phyloP scores from a whole-genome alignment of 2,113 vertebrate species.

The Caloenas nicobarica region DNA sequence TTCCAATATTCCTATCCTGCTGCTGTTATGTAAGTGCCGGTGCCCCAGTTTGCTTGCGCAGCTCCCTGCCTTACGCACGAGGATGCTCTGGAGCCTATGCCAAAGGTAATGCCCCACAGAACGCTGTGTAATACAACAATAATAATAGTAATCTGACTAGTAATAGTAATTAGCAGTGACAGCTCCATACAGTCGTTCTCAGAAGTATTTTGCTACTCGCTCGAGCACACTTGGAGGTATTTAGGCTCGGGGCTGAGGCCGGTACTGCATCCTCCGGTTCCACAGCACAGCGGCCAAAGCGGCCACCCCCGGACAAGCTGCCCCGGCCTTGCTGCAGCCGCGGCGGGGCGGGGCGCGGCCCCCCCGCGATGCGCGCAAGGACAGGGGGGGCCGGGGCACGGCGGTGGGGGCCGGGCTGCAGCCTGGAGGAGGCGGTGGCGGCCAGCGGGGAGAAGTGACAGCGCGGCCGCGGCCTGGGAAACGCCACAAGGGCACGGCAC shows the following conservation, averaged over 20 bases:
- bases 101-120: neutral
- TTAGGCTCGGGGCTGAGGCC: neutral
- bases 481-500: neutral
- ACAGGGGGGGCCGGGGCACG: neutral
- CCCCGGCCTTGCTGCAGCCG: neutral
- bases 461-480: neutral
- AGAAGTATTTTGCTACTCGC: neutral
- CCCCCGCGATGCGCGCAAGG: neutral
- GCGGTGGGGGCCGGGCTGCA: neutral
- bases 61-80: neutral
- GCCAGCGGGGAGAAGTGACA: neutral
- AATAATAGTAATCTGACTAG: neutral
- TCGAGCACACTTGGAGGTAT: neutral
- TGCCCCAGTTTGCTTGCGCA: neutral
- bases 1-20: neutral
- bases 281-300: neutral
- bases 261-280: neutral
- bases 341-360: neutral
- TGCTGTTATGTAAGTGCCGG: constrained; percentile 31
- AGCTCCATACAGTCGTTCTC: neutral
- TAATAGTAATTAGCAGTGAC: neutral
- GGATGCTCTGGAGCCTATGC: neutral
- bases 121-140: neutral
- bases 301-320: neutral
- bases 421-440: neutral